Evolutionary conservation across 2,888 invertebrate genomes (phyloP).

Genomic region (Trachelus tabidus): DNA sequence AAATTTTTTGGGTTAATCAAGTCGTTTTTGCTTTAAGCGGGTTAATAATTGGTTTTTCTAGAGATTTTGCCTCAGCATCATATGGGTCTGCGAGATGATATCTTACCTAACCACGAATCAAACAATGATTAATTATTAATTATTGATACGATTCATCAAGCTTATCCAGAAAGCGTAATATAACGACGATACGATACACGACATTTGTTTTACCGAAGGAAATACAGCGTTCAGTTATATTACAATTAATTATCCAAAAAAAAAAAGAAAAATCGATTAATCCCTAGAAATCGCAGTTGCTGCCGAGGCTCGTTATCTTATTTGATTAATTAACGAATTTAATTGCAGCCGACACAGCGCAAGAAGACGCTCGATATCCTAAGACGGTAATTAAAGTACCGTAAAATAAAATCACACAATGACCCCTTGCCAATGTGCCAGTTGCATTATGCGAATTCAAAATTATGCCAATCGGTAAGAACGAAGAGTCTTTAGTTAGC

Average conservation of each 20-base stretch:
- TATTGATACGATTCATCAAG: slow-evolving; percentile 35
- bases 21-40: background rate
- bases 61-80: too few relatives aligned
- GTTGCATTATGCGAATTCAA: background rate
- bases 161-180: slow-evolving; percentile 17
- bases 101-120: background rate
- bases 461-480: background rate
- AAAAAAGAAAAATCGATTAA: slow-evolving; percentile 6
- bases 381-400: background rate
- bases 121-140: background rate
- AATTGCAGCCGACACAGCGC: background rate
- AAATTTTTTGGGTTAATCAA: background rate
- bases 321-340: background rate
- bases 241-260: background rate
- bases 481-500: background rate
- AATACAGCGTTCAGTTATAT: background rate
- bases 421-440: background rate
- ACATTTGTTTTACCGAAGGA: background rate
- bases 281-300: slow-evolving; percentile 4
- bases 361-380: background rate
- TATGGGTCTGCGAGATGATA: too few relatives aligned
- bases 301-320: background rate
- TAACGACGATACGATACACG: background rate
- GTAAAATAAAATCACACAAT: background rate
- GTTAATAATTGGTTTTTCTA: background rate